Evolutionary conservation across 2,888 invertebrate genomes (phyloP).

Genomic region (Agonopterix subpropinquella): DNA sequence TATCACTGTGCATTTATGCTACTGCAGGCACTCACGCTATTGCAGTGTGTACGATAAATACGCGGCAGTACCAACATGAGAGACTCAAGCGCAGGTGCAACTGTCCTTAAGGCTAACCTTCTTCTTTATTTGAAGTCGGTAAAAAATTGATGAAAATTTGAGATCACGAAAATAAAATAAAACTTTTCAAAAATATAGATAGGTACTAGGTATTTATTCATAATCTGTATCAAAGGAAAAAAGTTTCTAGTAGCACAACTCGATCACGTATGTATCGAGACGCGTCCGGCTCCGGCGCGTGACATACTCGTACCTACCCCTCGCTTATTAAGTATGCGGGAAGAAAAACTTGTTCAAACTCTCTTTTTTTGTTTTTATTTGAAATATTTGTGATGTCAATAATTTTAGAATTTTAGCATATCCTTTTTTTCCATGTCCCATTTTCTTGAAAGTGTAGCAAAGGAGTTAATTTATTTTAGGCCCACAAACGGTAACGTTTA

Average conservation of each 20-base stretch:
- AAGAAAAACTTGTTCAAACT: conserved; percentile 23
- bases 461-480: no score
- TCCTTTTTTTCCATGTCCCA: not conserved
- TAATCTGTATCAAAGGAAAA: conserved; percentile 15
- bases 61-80: no score
- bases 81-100: no score
- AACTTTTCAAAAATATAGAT: not conserved
- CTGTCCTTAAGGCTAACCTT: no score
- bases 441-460: no score
- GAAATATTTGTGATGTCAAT: conserved; percentile 19
- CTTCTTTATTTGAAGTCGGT: no score
- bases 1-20: no score
- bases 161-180: no score
- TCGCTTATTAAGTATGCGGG: conserved; percentile 24
- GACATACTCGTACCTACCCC: conserved; percentile 6
- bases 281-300: conserved; percentile 16
- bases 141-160: no score
- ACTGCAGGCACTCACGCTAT: no score
- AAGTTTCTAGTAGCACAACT: conserved; percentile 17
- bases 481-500: no score
- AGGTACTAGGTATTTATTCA: conserved; percentile 6
- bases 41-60: no score
- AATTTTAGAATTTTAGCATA: conserved; percentile 7
- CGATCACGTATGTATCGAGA: conserved; percentile 25
- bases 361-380: conserved; percentile 20